Evolutionary conservation across 2,797 vertebrate species (phyloP), one percentile per base, ranked within the genome.

Genomic region (Sebastiscus tertius): DNA sequence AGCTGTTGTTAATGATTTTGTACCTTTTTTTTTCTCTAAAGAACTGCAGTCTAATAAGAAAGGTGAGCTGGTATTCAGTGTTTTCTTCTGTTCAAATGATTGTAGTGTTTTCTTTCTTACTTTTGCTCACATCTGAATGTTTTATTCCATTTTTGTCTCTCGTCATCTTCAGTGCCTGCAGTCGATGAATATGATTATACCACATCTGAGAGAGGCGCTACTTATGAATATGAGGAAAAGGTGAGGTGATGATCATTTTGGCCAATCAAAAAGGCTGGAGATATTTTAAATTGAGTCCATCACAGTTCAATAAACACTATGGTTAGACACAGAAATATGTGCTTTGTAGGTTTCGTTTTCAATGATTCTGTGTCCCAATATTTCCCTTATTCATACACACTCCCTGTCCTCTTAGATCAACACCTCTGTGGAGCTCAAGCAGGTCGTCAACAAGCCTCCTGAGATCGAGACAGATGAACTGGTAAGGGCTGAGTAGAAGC

Each of bases 391-490:
- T 63, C 34, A 62, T 14, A n/a, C 36, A 60, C 11, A 27, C 42
- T 69, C 12, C 20, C 22, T 72, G 33, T 77, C 8, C 10, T 60
- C 13, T 42, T 62, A 98, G 97, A 95, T 97, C 87, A 97, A 97
- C 89, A 95, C 92, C 4, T 97, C 97, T 34, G 93, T 94, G 75
- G 96, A 96, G 83, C 94, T 97, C 67, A 97, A 97, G 88, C 96
- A 96, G 62, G 95, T 97, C 6, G 94, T 96, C 76, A 97, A 96
- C 93, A 97, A 97, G 80, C 96, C 96, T 13, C 94, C 96, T 24
- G 97, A 97, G 91, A 98, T 98, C 26, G 97, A 97, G 84, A 95
- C 97, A 80, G 97, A 98, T 77, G 97, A 98, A 83, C 94, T 98
- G 95, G 97, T 98, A 88, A 95, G 95, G 85, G 22, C 59, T 24